phyloP scores from a whole-genome alignment of 1,140 invertebrate species.

The Chironomus tepperi region DNA sequence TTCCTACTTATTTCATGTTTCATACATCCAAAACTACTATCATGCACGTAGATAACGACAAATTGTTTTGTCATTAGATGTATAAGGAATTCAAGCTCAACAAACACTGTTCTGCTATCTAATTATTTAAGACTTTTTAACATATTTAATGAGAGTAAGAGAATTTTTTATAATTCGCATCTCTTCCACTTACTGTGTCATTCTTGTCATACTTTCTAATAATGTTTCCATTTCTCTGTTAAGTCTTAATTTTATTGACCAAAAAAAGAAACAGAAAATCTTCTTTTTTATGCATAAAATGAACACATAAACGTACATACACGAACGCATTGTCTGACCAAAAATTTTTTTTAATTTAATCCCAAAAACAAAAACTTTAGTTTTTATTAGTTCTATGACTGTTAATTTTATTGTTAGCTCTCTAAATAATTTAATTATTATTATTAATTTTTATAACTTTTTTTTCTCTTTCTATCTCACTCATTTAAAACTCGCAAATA shows the following conservation, averaged over 20 bases:
- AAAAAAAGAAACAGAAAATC: neutral
- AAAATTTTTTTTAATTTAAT: neutral
- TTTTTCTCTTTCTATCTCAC: neutral
- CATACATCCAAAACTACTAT: neutral
- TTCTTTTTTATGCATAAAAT: neutral
- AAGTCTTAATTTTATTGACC: neutral
- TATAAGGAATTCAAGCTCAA: too few species aligned
- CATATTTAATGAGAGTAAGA: too few species aligned
- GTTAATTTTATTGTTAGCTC: neutral
- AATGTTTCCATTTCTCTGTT: neutral
- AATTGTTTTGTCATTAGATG: too few species aligned
- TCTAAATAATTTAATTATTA: constrained; percentile 9
- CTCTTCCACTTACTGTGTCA: neutral
- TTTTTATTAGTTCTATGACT: neutral
- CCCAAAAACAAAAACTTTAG: neutral
- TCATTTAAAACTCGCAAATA: neutral
- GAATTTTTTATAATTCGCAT: too few species aligned
- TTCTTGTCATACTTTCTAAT: neutral
- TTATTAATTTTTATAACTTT: neutral
- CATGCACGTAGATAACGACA: neutral
- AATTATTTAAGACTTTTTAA: too few species aligned
- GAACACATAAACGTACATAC: neutral
- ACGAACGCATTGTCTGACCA: neutral
- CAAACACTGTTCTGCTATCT: too few species aligned
- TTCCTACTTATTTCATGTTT: neutral